phyloP scores from a whole-genome alignment of 1,140 invertebrate species.

The Scylla paramamosain region DNA sequence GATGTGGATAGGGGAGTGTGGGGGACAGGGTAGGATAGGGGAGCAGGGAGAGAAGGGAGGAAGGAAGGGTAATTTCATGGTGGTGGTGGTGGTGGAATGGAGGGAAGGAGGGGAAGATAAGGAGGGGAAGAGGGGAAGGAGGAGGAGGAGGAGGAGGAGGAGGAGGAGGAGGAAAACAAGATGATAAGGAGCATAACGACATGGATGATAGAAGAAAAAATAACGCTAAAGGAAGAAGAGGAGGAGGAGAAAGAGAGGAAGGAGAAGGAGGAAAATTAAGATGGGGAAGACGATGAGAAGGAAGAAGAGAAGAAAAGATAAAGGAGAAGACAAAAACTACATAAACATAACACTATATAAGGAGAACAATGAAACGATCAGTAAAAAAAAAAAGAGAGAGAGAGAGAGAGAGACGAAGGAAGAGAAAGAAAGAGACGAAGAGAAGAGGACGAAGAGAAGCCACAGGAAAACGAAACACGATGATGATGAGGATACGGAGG shows the following conservation, averaged over 20 bases:
- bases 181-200: too few species aligned
- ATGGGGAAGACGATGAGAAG: not conserved
- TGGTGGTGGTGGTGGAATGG: not conserved
- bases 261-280: not conserved
- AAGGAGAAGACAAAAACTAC: not conserved
- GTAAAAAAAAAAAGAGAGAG: not conserved
- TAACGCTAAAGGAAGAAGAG: not conserved
- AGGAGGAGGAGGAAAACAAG: not conserved
- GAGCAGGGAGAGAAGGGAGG: not conserved
- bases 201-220: not conserved
- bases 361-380: not conserved
- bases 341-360: not conserved
- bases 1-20: not conserved
- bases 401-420: too few species aligned
- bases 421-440: not conserved
- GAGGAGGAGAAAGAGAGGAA: not conserved
- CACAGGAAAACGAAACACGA: not conserved
- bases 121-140: slow-evolving; percentile 1
- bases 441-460: not conserved
- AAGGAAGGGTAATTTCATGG: not conserved
- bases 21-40: too few species aligned
- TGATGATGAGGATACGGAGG: not conserved
- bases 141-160: not conserved
- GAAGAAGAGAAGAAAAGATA: not conserved
- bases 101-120: slow-evolving; percentile 9